Base-by-base conservation (phyloP, 2,797 vertebrate species). In the Phalanger gymnotis region DNA sequence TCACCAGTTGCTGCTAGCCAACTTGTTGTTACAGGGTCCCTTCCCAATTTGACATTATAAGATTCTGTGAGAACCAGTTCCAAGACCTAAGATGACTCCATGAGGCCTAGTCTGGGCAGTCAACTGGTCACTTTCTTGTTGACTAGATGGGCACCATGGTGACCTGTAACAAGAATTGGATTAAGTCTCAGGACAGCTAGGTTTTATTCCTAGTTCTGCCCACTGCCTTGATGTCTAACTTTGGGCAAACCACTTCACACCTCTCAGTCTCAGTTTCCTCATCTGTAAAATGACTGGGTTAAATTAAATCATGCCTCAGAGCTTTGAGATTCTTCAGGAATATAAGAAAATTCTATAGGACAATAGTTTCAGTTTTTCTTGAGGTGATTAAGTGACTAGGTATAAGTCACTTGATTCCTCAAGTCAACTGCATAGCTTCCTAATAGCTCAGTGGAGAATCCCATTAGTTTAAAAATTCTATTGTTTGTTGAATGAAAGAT, bases 401-500 rank as follows among this genome's bases (percentile, higher is more conserved):
- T 47, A 27, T 0, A 40, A 25, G 73, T 27, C 22, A 27, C 40
- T 27, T 47, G 73, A 81, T 5, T n/a, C n/a, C n/a, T n/a, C 6
- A 81, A 47, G 2, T 27, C 40, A 47, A 27, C 73, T 81, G 40
- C 16, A 81, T 27, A 81, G 25, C 9, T 81, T 81, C 40, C 73
- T 93, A 95, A 92, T 81, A 94, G 95, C 34, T 94, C 53, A 91
- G 40, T 34, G 55, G 91, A 57, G 10, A 94, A 90, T 54, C 81
- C 22, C 34, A 66, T 96, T 95, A 34, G 87, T 96, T 96, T 97
- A 94, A 94, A 97, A 98, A 96, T 52, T 91, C 91, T 96, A 25
- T 27, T 92, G 91, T 92, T 96, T 92, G 93, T 93, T 94, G 91
- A 34, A 2, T 90, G 89, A 93, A 47, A 81, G 73, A 25, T 3